Evolutionary conservation across 2,888 invertebrate species (phyloP).

Genomic region (Trichogramma dendrolimi): DNA sequence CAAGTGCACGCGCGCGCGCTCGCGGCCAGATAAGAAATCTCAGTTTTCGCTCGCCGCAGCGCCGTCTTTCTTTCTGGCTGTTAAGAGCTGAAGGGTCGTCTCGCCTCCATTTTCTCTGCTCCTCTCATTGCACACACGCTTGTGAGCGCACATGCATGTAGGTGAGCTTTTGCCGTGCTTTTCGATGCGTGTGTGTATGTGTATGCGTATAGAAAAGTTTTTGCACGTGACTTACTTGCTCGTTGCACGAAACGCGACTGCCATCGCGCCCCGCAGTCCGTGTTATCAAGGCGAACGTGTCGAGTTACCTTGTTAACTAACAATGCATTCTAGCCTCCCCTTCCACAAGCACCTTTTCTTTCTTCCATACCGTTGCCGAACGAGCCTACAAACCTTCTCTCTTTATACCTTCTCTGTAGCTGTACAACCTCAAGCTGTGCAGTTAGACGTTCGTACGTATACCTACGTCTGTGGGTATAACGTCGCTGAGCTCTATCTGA

Average conservation of each 20-base stretch:
- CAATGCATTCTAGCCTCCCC: conserved; percentile 39
- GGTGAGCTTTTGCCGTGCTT: conserved; percentile 5
- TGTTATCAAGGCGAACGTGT: conserved; percentile 48
- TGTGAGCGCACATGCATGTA: background rate
- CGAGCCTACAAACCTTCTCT: conserved; percentile 26
- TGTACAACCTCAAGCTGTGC: too few species aligned
- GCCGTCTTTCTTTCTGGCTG: conserved; percentile 1
- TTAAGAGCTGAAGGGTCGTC: background rate
- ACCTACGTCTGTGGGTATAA: too few species aligned
- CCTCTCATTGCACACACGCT: background rate
- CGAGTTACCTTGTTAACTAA: conserved; percentile 51
- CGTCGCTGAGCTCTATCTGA: too few species aligned
- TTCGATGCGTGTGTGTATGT: conserved; percentile 13
- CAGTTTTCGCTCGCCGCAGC: conserved; percentile 10
- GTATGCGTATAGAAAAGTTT: conserved; percentile 36
- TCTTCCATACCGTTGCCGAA: conserved; percentile 13
- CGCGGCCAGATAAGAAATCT: conserved; percentile 19
- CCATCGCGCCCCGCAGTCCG: conserved; percentile 29
- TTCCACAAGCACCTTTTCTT: too few species aligned
- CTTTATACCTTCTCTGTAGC: background rate
- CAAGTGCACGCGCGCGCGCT: too few species aligned
- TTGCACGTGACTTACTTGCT: conserved; percentile 43
- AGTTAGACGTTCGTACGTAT: too few species aligned
- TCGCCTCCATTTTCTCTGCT: background rate
- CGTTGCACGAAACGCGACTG: conserved; percentile 38